Evolutionary conservation across 2,113 vertebrate genomes (phyloP).

Genomic region (Spilogale gracilis): DNA sequence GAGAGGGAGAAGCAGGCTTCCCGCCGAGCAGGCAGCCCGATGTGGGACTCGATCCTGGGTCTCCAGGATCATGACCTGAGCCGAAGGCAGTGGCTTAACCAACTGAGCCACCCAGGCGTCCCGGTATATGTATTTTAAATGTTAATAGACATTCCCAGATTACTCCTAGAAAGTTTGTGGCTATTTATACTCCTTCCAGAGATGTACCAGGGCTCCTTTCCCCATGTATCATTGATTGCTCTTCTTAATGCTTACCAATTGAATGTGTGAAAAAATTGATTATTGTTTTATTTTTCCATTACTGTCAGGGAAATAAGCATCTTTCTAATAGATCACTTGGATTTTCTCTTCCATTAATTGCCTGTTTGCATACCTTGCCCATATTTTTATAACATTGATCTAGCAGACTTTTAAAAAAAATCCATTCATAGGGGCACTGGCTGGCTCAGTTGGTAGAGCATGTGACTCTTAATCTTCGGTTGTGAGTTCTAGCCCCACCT

Average conservation of each 20-base stretch:
- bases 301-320: not conserved
- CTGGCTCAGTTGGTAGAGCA: not conserved
- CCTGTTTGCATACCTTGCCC: not conserved
- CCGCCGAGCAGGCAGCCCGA: too few species aligned
- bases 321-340: not conserved
- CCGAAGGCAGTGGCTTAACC: too few species aligned
- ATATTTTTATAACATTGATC: not conserved
- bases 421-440: not conserved
- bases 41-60: too few species aligned
- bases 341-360: constrained; percentile 33
- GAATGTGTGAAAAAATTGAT: constrained; percentile 21
- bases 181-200: not conserved
- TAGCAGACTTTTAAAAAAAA: not conserved
- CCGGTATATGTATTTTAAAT: constrained; percentile 9
- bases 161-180: not conserved
- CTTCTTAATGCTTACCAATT: constrained; percentile 46
- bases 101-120: too few species aligned
- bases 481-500: not conserved
- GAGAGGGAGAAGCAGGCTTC: too few species aligned
- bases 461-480: not conserved
- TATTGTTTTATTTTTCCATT: not conserved
- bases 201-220: not conserved
- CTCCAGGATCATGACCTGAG: too few species aligned
- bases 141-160: not conserved
- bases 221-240: not conserved